A percentile compares a stretch with the other conserved stretches of the same genome.
Conservation (phyloP, 2,797 vertebrate genomes). For the Anableps anableps region DNA sequence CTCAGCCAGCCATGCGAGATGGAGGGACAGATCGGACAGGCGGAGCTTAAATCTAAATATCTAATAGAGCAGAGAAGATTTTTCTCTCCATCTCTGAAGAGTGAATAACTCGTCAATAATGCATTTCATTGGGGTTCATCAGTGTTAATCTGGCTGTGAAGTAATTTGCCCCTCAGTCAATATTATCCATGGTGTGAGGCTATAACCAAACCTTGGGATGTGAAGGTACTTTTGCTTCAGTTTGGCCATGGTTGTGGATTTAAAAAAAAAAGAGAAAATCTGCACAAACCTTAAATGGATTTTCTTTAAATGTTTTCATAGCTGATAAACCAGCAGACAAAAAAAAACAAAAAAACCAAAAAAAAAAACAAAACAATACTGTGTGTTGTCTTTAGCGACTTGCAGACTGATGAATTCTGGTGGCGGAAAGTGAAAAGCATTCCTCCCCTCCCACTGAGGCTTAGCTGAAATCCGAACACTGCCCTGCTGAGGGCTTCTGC, state of each 20-base stretch:
- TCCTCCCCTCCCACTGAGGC: constrained; percentile 22
- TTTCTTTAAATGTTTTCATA: neutral
- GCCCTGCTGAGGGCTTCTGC: constrained; percentile 36
- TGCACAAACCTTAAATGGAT: neutral
- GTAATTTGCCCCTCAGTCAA: constrained; percentile 50
- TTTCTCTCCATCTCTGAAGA: constrained; percentile 18
- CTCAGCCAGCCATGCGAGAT: constrained; percentile 29
- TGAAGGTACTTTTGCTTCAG: constrained; percentile 38
- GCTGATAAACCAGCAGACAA: neutral
- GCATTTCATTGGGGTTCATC: constrained; percentile 38
- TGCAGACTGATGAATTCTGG: constrained; percentile 20
- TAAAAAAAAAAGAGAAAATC: neutral
- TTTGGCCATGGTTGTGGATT: neutral
- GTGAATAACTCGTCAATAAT: constrained; percentile 43
- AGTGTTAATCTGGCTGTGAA: constrained; percentile 27
- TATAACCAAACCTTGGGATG: constrained; percentile 35
- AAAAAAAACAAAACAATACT: neutral
- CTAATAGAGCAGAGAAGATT: constrained; percentile 4
- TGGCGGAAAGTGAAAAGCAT: constrained; percentile 11
- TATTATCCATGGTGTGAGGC: constrained; percentile 32
- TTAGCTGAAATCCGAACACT: constrained; percentile 17
- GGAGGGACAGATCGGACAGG: constrained; percentile 31
- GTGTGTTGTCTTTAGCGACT: neutral
- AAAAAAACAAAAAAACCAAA: neutral
- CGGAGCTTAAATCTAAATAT: constrained; percentile 47